These are phyloP conservation scores for Poecilobothrus nobilitatus DNA, from an alignment of 2,888 invertebrate species.

Conservation along the genomic window DNA sequence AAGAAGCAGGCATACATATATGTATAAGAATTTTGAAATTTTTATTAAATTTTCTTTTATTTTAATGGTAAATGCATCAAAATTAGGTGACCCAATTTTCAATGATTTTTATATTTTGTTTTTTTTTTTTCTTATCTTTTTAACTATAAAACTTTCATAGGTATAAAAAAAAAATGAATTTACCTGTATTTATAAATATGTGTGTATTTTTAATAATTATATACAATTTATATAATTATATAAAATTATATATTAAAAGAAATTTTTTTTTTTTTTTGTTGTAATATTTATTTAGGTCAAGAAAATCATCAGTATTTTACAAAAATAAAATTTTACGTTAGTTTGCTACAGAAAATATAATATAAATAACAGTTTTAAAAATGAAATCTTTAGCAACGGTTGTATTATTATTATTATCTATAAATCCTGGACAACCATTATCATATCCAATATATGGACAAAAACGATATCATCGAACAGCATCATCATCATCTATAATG, in stretches of 20 bases:
- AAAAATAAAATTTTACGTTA: too few relatives aligned
- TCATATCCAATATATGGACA: slow-evolving; percentile 26
- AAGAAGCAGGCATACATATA: too few relatives aligned
- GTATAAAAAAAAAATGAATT: too few relatives aligned
- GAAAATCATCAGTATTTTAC: not conserved
- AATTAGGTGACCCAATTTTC: too few relatives aligned
- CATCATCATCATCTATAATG: slow-evolving; percentile 11
- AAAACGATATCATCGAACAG: slow-evolving; percentile 26
- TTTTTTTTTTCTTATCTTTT: too few relatives aligned
- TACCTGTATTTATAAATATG: too few relatives aligned
- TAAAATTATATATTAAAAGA: not conserved
- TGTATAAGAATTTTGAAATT: too few relatives aligned
- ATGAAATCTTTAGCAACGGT: not conserved
- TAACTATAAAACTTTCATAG: too few relatives aligned
- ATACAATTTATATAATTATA: not conserved
- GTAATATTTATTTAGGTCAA: not conserved
- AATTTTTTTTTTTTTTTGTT: not conserved
- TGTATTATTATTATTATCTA: not conserved
- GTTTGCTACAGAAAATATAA: too few relatives aligned
- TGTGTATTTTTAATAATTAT: not conserved
- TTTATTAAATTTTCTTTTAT: too few relatives aligned
- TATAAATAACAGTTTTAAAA: not conserved
- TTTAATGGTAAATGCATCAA: too few relatives aligned
- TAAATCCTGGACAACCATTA: not conserved
- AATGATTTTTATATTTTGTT: too few relatives aligned